These are phyloP conservation scores for Maniola jurtina DNA, from an alignment of 1,140 invertebrate species.

Conservation along the genomic window DNA sequence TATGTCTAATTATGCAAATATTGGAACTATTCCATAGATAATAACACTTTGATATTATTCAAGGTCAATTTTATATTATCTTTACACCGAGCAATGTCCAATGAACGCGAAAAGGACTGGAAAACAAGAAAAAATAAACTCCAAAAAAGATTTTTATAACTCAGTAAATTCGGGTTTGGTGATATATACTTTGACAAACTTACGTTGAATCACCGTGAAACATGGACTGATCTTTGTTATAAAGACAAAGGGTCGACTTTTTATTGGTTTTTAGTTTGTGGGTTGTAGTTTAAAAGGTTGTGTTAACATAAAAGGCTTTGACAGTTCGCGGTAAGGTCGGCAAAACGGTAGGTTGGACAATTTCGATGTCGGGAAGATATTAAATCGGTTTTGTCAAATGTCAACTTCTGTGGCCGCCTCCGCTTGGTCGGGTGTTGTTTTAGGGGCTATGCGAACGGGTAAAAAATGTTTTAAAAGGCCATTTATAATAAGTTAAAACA, in stretches of 20 bases:
- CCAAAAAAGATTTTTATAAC: constrained; percentile 63
- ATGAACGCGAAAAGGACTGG: constrained; percentile 46
- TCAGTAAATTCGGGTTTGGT: constrained; percentile 67
- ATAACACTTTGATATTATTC: not conserved
- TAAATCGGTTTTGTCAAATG: constrained; percentile 75
- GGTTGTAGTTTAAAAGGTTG: constrained; percentile 34
- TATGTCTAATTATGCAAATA: no score
- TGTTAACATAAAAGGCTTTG: constrained; percentile 61
- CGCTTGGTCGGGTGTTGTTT: constrained; percentile 38
- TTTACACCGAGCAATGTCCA: constrained; percentile 38
- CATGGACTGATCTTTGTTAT: not conserved
- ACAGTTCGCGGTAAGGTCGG: constrained; percentile 72
- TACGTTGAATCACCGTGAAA: not conserved
- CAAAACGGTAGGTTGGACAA: constrained; percentile 72
- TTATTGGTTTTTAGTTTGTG: not conserved
- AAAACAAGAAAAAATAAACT: constrained; percentile 50
- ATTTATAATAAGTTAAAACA: no score
- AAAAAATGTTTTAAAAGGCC: no score
- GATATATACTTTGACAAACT: constrained; percentile 59
- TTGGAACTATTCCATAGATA: not conserved
- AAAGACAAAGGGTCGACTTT: constrained; percentile 16
- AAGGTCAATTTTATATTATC: constrained; percentile 27
- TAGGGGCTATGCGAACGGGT: constrained; percentile 35
- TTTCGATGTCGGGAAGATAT: constrained; percentile 68
- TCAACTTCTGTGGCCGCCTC: constrained; percentile 72